Base-by-base conservation (phyloP, 2,797 vertebrate genomes). In the Meda fulgida region DNA sequence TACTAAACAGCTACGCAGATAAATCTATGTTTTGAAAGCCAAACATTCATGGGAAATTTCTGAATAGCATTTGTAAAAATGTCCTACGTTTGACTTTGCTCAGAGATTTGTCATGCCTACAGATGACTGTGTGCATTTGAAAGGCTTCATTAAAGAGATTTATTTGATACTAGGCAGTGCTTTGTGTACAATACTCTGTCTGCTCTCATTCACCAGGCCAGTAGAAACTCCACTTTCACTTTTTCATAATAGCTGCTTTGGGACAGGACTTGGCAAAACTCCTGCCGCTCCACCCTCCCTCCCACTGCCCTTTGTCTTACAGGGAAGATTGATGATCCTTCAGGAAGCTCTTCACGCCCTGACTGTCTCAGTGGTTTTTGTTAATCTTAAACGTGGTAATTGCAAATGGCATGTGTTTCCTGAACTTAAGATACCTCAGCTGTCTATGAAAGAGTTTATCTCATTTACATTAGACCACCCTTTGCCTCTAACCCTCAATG, bases 291-390 rank as follows among this genome's bases (percentile, higher is more conserved):
- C 93, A 89, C 92, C 92, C 92, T 91, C 87, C 89, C 91, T 88
- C 91, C 91, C 71, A 83, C 86, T 84, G 72, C 80, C 87, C 94
- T 95, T 94, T 91, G 92, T 95, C 89, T 92, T 89, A 84, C 88
- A 90, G 88, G 60, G 38, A 67, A 94, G 95, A 96, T 96, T 94
- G 94, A 95, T 95, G 94, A 93, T 92, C 89, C 89, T 93, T 87
- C 90, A 90, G 92, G 92, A 93, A 92, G 91, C 91, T 91, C 89
- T 89, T 91, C 91, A 88, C 93, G 91, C 91, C 85, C 60, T 80
- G 77, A 83, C 90, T 88, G 85, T 90, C 90, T 89, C 31, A 85
- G 65, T 87, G 89, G 89, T 85, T 87, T 78, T 87, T 85, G 43
- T 91, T 89, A 85, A 58, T 51, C 55, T 72, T 87, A 73, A 90